Evolutionary conservation across 2,888 invertebrate species (phyloP).

Genomic region (Bugulina stolonifera): DNA sequence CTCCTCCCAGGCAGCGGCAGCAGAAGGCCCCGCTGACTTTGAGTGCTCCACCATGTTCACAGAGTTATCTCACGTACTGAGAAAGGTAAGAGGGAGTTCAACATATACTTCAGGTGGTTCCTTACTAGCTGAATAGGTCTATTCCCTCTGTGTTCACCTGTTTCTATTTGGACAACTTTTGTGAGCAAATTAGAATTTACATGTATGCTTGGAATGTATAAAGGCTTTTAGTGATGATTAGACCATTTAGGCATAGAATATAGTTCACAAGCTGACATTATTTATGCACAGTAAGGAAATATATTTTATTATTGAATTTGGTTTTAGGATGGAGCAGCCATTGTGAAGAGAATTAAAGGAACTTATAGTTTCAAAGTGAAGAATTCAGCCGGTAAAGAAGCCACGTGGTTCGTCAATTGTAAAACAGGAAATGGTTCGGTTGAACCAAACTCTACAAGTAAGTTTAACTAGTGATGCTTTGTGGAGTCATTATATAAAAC

Average conservation of each 20-base stretch:
- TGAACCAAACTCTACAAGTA: not conserved
- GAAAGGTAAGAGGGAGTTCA: slow-evolving; percentile 34
- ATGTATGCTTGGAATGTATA: no score
- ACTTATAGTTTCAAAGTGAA: slow-evolving; percentile 79
- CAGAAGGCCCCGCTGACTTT: no score
- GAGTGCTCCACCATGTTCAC: slow-evolving; percentile 75
- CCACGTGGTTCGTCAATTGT: slow-evolving; percentile 85
- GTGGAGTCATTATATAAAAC: no score
- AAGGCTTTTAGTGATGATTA: slow-evolving; percentile 9
- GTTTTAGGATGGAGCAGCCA: slow-evolving; percentile 46
- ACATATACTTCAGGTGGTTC: no score
- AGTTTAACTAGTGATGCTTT: not conserved
- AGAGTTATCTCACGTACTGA: slow-evolving; percentile 68
- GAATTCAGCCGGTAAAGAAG: slow-evolving; percentile 71
- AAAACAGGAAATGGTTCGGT: slow-evolving; percentile 83
- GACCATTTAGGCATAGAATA: not conserved
- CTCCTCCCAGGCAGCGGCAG: slow-evolving; percentile 32
- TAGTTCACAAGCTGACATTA: no score
- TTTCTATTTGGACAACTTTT: no score
- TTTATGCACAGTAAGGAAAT: no score
- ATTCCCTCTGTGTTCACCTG: no score
- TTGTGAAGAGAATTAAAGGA: slow-evolving; percentile 47
- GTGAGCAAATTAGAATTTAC: no score
- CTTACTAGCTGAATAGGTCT: no score
- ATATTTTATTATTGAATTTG: no score